phyloP scores from a whole-genome alignment of 2,113 vertebrate species.

The Apaloderma vittatum region DNA sequence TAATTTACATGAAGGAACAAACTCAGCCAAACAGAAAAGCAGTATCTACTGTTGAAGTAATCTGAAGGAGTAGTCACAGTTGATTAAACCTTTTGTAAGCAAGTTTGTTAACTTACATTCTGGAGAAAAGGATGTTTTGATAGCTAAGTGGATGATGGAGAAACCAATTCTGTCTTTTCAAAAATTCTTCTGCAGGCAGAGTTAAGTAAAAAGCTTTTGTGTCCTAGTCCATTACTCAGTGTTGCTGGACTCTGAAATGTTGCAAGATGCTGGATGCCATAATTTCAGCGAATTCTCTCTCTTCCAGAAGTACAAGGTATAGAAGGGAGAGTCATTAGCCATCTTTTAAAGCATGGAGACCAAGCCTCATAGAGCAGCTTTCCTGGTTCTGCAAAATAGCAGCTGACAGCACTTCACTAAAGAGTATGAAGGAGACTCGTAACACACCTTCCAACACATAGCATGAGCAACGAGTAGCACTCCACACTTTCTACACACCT shows the following conservation, averaged over 20 bases:
- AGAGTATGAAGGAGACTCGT: neutral
- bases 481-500: neutral
- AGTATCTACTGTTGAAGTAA: neutral
- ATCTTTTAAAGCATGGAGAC: neutral
- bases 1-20: neutral
- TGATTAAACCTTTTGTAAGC: neutral
- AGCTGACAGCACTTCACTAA: neutral
- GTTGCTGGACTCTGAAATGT: neutral
- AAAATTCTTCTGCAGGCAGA: neutral
- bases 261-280: neutral
- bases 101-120: neutral
- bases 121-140: neutral
- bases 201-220: neutral
- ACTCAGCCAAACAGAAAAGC: neutral
- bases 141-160: neutral
- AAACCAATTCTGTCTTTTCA: neutral
- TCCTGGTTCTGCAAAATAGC: neutral
- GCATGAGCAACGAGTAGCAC: neutral
- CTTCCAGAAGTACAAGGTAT: neutral
- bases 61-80: neutral
- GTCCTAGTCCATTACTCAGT: neutral
- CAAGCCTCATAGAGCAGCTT: neutral
- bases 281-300: neutral
- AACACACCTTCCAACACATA: neutral
- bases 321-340: neutral